phyloP scores from a whole-genome alignment of 2,797 vertebrate genomes.

The Geotrypetes seraphini region DNA sequence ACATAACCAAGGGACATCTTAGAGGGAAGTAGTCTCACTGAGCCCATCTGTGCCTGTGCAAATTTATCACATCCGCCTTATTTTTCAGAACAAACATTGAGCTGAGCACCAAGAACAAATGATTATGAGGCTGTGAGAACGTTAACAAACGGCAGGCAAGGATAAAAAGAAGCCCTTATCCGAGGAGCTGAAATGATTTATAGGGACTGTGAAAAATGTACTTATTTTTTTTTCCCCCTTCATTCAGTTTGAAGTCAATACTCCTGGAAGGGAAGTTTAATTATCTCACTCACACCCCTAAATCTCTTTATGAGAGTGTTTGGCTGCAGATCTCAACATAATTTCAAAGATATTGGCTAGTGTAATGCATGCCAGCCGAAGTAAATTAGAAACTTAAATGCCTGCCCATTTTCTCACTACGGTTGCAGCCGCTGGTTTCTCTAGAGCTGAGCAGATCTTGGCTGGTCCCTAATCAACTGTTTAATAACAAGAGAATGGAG shows the following conservation, averaged over 20 bases:
- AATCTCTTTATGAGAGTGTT: constrained; percentile 47
- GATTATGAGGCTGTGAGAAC: neutral
- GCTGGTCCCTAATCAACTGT: neutral
- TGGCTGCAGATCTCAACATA: constrained; percentile 38
- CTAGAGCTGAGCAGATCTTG: fast-evolving
- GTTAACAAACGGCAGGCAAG: neutral
- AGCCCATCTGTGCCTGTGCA: neutral
- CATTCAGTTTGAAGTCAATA: constrained; percentile 41
- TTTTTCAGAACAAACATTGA: neutral
- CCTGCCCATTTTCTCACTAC: neutral
- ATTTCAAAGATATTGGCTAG: constrained; percentile 37
- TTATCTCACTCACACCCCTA: constrained; percentile 42
- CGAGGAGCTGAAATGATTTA: constrained; percentile 31
- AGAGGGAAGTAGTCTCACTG: neutral
- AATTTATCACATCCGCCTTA: neutral
- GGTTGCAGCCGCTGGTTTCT: neutral
- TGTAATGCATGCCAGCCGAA: neutral
- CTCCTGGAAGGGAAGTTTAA: constrained; percentile 37
- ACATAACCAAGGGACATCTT: constrained; percentile 7
- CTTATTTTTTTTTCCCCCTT: constrained; percentile 34
- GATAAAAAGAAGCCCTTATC: neutral
- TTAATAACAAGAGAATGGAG: neutral
- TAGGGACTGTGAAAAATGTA: constrained; percentile 35
- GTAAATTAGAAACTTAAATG: constrained; percentile 21
- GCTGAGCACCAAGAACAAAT: constrained; percentile 2